Evolutionary conservation across 1,140 invertebrate genomes (phyloP), one percentile per base, ranked within the genome.

Genomic region (Drosophila parvula): DNA sequence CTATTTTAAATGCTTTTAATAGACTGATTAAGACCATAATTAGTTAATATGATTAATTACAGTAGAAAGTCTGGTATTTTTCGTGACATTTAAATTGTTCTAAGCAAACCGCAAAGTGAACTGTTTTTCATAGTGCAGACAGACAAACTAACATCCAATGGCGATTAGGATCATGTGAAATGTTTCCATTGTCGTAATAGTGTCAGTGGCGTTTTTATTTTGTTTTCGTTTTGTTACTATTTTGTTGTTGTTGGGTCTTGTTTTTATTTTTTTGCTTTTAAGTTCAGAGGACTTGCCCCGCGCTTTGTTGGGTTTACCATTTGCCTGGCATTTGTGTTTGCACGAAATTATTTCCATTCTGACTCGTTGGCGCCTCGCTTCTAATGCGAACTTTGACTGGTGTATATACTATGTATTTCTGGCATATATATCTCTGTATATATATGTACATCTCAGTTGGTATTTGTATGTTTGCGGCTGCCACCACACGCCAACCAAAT

Each of bases 321-420:
- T 47, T 28, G 55, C 47, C 22, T 69, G 65, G 32, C 43, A 44
- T 63, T 51, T 56, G 47, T 67, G 64, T 71, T 74, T 67, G 45
- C 56, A 38, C 74, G 43, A 68, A 71, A 67, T 63, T 60, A 64
- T 74, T 61, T 81, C 50, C 68, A 75, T 78, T 70, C 68, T 55
- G 45, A 34, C 44, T 62, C 18, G 18, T 36, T 65, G 32, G 65
- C 40, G 70, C 41, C 59, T 56, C 51, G 43, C 36, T 44, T 27
- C 44, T 74, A 86, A 86, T 83, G 84, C 51, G 76, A 88, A 88
- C 83, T 86, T 88, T 88, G 83, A 88, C 83, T 88, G 71, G 30
- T 38, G 41, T 48, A 53, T 32, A 50, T 57, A n/a, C n/a, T n/a
- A n/a, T n/a, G n/a, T n/a, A 50, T 62, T 50, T 28, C 36, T 18